Evolutionary conservation across 2,113 vertebrate species (phyloP).

Genomic region (Lophius piscatorius): DNA sequence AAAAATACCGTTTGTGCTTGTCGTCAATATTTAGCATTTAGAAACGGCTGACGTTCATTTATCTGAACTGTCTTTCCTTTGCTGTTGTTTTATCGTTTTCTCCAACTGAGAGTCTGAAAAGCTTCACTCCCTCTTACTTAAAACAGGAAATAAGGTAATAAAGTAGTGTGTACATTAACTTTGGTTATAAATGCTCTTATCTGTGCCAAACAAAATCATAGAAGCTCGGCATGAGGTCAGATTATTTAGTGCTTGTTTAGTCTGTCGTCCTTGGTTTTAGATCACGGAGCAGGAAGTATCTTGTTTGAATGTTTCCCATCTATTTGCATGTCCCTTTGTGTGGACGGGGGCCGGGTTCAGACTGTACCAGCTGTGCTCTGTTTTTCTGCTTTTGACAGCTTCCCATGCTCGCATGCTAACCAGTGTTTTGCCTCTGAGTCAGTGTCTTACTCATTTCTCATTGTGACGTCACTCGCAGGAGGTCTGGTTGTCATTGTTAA

Average conservation of each 20-base stretch:
- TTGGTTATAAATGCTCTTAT: conserved; percentile 13
- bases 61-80: neutral
- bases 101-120: neutral
- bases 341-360: conserved; percentile 14
- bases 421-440: conserved; percentile 10
- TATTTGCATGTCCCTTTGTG: conserved; percentile 52
- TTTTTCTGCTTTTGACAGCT: conserved; percentile 28
- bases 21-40: neutral
- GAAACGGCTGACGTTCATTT: neutral
- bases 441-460: conserved; percentile 19
- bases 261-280: conserved; percentile 5
- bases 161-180: neutral
- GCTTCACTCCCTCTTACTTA: neutral
- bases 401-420: conserved; percentile 12
- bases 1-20: too few species aligned
- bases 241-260: too few species aligned
- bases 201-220: conserved; percentile 1
- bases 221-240: too few species aligned
- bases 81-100: neutral
- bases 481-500: conserved; percentile 15
- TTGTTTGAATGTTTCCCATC: neutral
- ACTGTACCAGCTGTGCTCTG: conserved; percentile 2
- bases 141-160: neutral
- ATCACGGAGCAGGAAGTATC: neutral
- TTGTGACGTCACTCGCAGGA: conserved; percentile 4